Base-by-base conservation (phyloP, 2,113 vertebrate species). In the Thomomys bottae region DNA sequence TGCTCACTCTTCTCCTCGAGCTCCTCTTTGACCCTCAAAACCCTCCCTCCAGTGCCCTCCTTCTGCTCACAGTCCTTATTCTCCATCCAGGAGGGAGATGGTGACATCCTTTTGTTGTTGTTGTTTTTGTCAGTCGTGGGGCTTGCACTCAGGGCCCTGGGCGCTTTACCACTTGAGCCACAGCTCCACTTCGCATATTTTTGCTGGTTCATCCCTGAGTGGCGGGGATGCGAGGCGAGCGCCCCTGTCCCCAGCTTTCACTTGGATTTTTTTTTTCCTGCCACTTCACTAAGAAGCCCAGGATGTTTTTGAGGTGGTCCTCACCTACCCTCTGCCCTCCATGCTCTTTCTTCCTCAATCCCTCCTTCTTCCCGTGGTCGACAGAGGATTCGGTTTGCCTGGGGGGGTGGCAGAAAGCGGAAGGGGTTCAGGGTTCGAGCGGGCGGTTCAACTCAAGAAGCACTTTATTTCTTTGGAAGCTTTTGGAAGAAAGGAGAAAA, bases 391-490 rank as follows among this genome's bases (percentile, higher is more conserved):
- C 26, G 71, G 12, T 23, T 8, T 61, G 77, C 89, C 38, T 12
- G 45, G 45, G 45, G 45, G 45, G 14, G 45, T 11, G 45, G 68
- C 89, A 81, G 84, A 76, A 38, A 61, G 92, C 78, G 91, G 61
- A 45, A 91, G 73, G n/a, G n/a, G n/a, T n/a, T n/a, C n/a, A n/a
- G n/a, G 79, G 88, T 85, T 64, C 42, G 88, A 85, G 86, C 88
- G n/a, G 92, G 45, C 45, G 14, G 45, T 12, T 83, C 86, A 81
- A 92, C 85, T 94, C 68, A 89, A 95, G 88, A 49, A 92, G 95
- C 96, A 96, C 96, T 96, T 96, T 96, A 96, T 96, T 93, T 95
- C 93, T 95, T 87, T 89, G 91, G 91, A 93, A 81, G 86, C 94
- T 73, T 96, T 95, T 90, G 76, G 81, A 73, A 83, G 88, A 68